Evolutionary conservation across 2,888 invertebrate genomes (phyloP), one percentile per base, ranked within the genome.

Genomic region (Acrocera orbiculus): DNA sequence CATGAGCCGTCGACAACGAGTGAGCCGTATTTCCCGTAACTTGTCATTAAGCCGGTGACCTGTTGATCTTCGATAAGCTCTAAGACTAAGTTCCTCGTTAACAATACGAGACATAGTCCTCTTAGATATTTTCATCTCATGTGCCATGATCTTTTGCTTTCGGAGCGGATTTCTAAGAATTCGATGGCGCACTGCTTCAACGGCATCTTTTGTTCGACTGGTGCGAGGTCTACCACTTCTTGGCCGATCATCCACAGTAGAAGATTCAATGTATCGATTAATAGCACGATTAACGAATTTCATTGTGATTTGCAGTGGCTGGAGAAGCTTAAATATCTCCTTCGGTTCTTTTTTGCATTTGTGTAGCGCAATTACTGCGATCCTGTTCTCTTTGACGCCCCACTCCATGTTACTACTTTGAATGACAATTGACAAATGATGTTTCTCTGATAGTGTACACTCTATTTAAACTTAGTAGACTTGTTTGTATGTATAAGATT

Each of bases 321-420:
- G 9, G 9, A 22, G 9, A 2, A 22, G n/a, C 10, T 32, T 16
- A 8, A 31, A 24, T 24, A 15, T 31, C 6, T 31, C 31, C 14
- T n/a, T 23, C n/a, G 31, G n/a, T 8, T 13, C 4, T 19, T 22
- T 31, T 20, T 24, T 16, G 16, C 24, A 31, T 24, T 31, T 23
- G 16, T 31, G 31, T 22, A 24, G 15, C 11, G 24, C 31, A 23
- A 31, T 16, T 6, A 31, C 24, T 14, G 31, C 25, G 6, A 24
- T 31, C 15, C 31, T n/a, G 13, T 23, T 22, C 24, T 31, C 14
- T 8, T 31, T 31, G 13, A 24, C 20, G 7, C 24, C 24, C 23
- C 31, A 31, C 31, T 31, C 23, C 24, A 24, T 31, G 4, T 22
- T 22, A 22, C 4, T n/a, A 10, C 6, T 22, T 8, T n/a, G 9